These are phyloP conservation scores for Tylochromis polylepis DNA, from an alignment of 2,113 vertebrate species.

Conservation along the genomic window DNA sequence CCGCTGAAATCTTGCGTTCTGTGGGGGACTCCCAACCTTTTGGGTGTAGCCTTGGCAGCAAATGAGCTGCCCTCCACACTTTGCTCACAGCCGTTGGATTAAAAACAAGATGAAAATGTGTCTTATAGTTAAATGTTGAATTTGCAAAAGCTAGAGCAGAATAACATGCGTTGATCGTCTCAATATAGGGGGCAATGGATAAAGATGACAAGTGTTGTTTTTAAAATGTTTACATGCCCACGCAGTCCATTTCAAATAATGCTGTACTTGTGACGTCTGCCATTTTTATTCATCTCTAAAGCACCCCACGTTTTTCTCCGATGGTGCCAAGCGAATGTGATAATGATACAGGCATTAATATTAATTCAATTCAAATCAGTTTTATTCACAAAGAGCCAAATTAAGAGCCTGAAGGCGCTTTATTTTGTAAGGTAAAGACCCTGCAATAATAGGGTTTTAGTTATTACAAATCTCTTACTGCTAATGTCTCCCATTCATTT, in stretches of 20 bases:
- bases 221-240: neutral
- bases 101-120: neutral
- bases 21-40: neutral
- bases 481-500: neutral
- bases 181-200: neutral
- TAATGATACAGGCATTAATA: accelerated
- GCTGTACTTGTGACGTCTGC: neutral
- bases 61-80: neutral
- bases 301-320: neutral
- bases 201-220: neutral
- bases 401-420: neutral
- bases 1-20: neutral
- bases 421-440: neutral
- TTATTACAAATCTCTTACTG: neutral
- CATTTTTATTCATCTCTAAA: neutral
- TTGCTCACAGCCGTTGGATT: neutral
- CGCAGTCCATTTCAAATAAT: neutral
- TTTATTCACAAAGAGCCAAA: neutral
- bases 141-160: neutral
- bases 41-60: neutral
- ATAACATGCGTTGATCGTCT: accelerated
- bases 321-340: neutral
- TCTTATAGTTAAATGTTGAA: neutral
- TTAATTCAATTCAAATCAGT: neutral
- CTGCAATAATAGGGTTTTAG: neutral